Evolutionary conservation across 1,140 invertebrate genomes (phyloP).

Genomic region (Neelides sp.): DNA sequence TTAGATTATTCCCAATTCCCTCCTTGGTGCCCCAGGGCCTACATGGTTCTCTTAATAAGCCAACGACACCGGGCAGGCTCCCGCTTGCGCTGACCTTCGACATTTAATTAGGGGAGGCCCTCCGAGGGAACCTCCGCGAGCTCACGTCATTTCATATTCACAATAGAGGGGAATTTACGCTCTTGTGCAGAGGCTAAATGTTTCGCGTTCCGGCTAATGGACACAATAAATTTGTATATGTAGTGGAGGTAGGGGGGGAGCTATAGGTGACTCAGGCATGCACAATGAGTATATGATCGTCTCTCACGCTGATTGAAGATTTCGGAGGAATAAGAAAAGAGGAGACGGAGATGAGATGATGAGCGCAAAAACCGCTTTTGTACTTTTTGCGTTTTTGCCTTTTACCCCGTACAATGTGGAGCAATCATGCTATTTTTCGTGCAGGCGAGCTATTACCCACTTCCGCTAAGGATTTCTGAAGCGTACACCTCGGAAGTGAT

Average conservation of each 20-base stretch:
- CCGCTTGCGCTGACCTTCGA: neutral
- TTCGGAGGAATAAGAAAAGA: slow-evolving; percentile 13
- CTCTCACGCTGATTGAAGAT: slow-evolving; percentile 27
- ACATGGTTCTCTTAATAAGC: slow-evolving; percentile 12
- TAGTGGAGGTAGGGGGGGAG: slow-evolving; percentile 1
- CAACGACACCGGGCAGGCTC: neutral
- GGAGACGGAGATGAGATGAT: slow-evolving; percentile 19
- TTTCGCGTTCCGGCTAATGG: slow-evolving; percentile 31
- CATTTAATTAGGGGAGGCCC: neutral
- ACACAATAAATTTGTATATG: slow-evolving; percentile 30
- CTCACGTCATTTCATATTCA: slow-evolving; percentile 31
- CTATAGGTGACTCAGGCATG: slow-evolving; percentile 7
- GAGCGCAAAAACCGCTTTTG: slow-evolving; percentile 26
- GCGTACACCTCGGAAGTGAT: slow-evolving; percentile 31
- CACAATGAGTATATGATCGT: slow-evolving; percentile 22
- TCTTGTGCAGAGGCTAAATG: slow-evolving; percentile 30
- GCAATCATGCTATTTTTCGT: slow-evolving; percentile 32
- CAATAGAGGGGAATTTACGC: slow-evolving; percentile 29
- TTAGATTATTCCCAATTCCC: slow-evolving; percentile 30
- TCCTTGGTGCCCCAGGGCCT: slow-evolving; percentile 12
- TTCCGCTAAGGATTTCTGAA: slow-evolving; percentile 30
- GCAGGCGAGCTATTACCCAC: slow-evolving; percentile 29
- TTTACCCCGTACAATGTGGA: slow-evolving; percentile 27
- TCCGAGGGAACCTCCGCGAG: too few relatives aligned
- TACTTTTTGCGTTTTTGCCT: slow-evolving; percentile 25